phyloP scores from a whole-genome alignment of 2,888 invertebrate species.

The Rhingia campestris region DNA sequence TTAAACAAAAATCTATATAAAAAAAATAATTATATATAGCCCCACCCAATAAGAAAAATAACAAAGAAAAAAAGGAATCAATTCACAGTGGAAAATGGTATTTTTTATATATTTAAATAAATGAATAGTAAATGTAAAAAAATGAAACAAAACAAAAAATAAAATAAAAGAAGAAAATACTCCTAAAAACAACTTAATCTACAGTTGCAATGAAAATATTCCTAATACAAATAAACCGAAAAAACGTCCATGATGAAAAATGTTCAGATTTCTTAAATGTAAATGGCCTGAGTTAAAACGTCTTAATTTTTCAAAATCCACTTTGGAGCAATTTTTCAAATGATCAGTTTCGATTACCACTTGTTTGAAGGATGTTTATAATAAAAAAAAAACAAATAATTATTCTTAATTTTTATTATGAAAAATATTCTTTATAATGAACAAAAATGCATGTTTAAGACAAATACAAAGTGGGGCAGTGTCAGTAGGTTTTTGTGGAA shows the following conservation, averaged over 20 bases:
- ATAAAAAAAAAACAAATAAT: slow-evolving; percentile 26
- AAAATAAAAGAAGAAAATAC: slow-evolving; percentile 44
- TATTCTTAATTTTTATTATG: slow-evolving; percentile 49
- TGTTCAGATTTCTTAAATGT: slow-evolving; percentile 67
- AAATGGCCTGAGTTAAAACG: slow-evolving; percentile 66
- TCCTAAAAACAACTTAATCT: slow-evolving; percentile 73
- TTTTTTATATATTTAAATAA: slow-evolving; percentile 74
- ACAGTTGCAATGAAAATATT: slow-evolving; percentile 74
- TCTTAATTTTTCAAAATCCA: slow-evolving; percentile 70
- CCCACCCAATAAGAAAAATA: slow-evolving; percentile 67
- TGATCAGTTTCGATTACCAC: slow-evolving; percentile 52
- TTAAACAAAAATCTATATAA: slow-evolving; percentile 65
- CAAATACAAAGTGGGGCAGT: slow-evolving; percentile 52
- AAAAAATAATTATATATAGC: slow-evolving; percentile 69
- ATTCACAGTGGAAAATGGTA: slow-evolving; percentile 74
- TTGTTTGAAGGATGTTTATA: slow-evolving; percentile 71
- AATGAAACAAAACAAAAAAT: slow-evolving; percentile 19
- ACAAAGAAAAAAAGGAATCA: slow-evolving; percentile 58
- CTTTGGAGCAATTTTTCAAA: slow-evolving; percentile 64
- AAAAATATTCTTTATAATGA: slow-evolving; percentile 57
- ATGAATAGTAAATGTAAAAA: slow-evolving; percentile 63
- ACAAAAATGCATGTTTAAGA: slow-evolving; percentile 69
- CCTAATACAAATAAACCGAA: slow-evolving; percentile 73
- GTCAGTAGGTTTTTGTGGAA: background rate
- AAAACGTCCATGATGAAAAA: slow-evolving; percentile 72